Evolutionary conservation across 1,140 invertebrate genomes (phyloP).

Genomic region (Thereuonema tuberculata): DNA sequence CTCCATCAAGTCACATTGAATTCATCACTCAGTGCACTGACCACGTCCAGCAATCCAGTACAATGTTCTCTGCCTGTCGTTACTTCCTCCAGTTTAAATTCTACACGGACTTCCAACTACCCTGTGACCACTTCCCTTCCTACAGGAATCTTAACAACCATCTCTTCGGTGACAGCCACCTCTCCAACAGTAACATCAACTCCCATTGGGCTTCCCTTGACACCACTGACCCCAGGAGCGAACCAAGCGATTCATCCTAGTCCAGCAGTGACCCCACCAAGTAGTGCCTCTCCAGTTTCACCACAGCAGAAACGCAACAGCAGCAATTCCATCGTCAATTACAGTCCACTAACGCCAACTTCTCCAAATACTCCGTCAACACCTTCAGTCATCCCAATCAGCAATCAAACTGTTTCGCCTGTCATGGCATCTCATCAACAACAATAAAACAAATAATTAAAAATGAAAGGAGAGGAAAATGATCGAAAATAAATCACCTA

Average conservation of each 20-base stretch:
- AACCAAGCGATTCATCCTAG: background rate
- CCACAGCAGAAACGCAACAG: background rate
- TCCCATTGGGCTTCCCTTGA: background rate
- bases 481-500: no score
- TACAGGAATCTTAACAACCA: no score
- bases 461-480: no score
- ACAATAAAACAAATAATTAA: no score
- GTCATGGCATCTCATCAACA: no score
- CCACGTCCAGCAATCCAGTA: background rate
- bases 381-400: no score
- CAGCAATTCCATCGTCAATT: background rate
- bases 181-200: background rate
- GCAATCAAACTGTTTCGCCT: no score
- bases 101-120: background rate
- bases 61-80: no score
- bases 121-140: background rate
- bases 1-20: background rate
- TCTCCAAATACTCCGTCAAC: slow-evolving; percentile 8
- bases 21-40: background rate
- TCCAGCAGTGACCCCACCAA: background rate
- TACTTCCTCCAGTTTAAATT: background rate
- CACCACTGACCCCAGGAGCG: background rate
- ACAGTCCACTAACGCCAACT: background rate
- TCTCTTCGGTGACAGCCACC: background rate
- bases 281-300: slow-evolving; percentile 2